phyloP scores from a whole-genome alignment of 2,113 vertebrate genomes.

The Barbus barbus region DNA sequence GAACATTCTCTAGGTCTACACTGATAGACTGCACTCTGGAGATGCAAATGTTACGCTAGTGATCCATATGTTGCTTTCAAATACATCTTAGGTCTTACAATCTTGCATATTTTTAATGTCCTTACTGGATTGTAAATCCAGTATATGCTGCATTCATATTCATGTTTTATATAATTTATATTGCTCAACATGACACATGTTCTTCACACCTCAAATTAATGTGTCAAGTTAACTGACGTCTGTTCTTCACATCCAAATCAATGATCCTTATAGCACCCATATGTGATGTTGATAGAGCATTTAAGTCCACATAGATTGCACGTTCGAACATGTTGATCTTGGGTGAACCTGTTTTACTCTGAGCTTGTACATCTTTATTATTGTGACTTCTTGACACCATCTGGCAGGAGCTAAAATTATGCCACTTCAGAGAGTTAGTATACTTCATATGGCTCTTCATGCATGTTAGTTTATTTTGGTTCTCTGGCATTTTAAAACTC shows the following conservation, averaged over 20 bases:
- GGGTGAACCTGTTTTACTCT: constrained; percentile 41
- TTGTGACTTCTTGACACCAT: constrained; percentile 7
- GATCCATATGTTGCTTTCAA: neutral
- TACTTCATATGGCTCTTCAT: neutral
- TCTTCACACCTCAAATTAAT: constrained; percentile 10
- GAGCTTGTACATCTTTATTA: constrained; percentile 8
- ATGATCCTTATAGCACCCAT: neutral
- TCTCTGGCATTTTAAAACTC: neutral
- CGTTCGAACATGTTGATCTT: constrained; percentile 18
- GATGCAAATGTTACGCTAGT: neutral
- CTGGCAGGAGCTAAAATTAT: neutral
- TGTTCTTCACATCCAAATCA: constrained; percentile 3
- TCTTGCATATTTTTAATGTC: neutral
- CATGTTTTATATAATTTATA: neutral
- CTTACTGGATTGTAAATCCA: neutral
- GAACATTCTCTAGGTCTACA: neutral
- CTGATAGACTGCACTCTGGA: constrained; percentile 17
- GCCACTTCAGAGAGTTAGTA: constrained; percentile 14
- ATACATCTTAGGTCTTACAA: neutral
- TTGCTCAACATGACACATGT: neutral
- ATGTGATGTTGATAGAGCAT: constrained; percentile 23
- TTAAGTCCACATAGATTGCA: constrained; percentile 29
- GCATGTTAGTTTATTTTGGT: neutral
- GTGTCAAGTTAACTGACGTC: neutral
- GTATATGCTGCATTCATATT: neutral